Conservation (phyloP, 2,888 invertebrate genomes). For the Temnothorax unifasciatus region DNA sequence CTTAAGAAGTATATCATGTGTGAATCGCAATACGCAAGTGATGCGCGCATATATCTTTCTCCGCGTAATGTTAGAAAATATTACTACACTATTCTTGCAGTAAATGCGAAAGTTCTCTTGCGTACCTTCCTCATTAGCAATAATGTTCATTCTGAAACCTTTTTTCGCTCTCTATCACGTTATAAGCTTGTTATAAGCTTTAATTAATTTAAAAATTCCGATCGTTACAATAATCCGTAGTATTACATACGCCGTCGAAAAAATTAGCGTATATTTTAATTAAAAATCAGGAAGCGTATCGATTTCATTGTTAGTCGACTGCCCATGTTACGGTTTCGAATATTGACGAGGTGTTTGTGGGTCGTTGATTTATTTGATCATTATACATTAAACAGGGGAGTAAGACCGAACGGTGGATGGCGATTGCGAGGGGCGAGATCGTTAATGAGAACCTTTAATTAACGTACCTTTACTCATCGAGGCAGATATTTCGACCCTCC, state of each 20-base stretch:
- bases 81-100: background rate
- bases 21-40: background rate
- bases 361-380: slow-evolving; percentile 70
- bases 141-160: background rate
- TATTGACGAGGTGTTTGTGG: slow-evolving; percentile 65
- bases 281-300: slow-evolving; percentile 12
- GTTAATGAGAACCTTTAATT: slow-evolving; percentile 77
- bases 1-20: background rate
- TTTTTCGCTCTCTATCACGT: background rate
- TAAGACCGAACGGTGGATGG: background rate
- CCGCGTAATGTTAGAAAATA: background rate
- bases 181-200: slow-evolving; percentile 10
- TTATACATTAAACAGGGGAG: slow-evolving; percentile 40
- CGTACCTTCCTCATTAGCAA: background rate
- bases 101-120: background rate
- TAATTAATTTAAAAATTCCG: slow-evolving; percentile 44
- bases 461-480: slow-evolving; percentile 66
- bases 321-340: slow-evolving; percentile 55
- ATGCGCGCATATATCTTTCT: background rate
- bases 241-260: background rate
- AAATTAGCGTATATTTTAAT: slow-evolving; percentile 42
- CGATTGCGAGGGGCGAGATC: slow-evolving; percentile 32
- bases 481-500: slow-evolving; percentile 57
- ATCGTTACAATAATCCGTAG: slow-evolving; percentile 18
- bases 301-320: slow-evolving; percentile 33